Evolutionary conservation across 2,113 vertebrate species (phyloP).

Genomic region (Mustelus asterias): DNA sequence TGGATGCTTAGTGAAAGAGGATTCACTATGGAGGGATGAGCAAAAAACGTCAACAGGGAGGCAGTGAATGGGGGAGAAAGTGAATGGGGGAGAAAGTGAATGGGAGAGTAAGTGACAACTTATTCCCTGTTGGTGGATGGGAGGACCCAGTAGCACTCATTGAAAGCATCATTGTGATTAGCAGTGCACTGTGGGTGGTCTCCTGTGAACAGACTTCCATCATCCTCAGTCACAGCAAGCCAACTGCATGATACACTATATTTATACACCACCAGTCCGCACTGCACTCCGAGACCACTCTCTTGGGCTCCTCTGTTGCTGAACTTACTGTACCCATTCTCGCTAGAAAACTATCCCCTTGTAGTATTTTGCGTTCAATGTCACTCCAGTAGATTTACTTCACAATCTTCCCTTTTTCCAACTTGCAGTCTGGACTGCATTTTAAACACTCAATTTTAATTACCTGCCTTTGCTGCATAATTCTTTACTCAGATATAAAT

Average conservation of each 20-base stretch:
- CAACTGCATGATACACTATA: neutral
- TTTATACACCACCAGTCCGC: neutral
- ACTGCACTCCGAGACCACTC: neutral
- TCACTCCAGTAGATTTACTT: neutral
- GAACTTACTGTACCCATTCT: neutral
- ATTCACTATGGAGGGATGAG: neutral
- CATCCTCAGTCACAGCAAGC: neutral
- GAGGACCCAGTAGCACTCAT: neutral
- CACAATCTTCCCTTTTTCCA: neutral
- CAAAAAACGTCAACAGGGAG: neutral
- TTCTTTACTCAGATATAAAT: neutral
- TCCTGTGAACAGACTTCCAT: neutral
- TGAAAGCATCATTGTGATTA: neutral
- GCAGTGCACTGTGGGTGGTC: neutral
- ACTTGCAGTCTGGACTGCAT: neutral
- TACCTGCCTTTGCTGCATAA: neutral
- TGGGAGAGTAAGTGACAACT: neutral
- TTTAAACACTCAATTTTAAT: neutral
- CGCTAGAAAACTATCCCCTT: neutral
- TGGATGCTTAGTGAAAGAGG: neutral
- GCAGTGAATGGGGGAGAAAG: neutral
- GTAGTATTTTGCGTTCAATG: neutral
- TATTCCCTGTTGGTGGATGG: neutral
- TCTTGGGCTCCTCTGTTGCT: neutral
- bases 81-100: neutral